phyloP scores from a whole-genome alignment of 2,888 invertebrate genomes.

The Amphipoea lucens region DNA sequence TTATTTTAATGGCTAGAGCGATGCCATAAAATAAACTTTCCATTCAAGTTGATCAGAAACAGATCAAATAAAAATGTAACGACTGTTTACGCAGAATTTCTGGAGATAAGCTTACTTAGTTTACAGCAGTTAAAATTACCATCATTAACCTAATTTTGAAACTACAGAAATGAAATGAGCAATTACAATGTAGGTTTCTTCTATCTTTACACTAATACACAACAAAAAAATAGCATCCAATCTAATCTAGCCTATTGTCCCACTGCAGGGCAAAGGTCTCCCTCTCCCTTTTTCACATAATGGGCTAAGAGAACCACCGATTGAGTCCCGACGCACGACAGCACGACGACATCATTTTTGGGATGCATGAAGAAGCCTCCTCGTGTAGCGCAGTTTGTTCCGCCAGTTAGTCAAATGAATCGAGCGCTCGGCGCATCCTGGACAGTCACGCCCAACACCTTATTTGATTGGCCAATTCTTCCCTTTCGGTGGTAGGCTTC shows the following conservation, averaged over 20 bases:
- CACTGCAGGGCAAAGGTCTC: neutral
- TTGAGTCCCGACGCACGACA: neutral
- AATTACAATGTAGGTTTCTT: neutral
- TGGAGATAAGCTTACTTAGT: slow-evolving; percentile 35
- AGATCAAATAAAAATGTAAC: slow-evolving; percentile 46
- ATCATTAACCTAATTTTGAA: neutral
- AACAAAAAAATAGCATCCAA: no score
- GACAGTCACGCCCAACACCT: no score
- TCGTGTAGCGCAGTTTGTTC: no score
- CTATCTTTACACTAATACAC: neutral
- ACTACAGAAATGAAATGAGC: neutral
- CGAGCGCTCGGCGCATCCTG: no score
- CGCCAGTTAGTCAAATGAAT: no score
- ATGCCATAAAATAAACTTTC: slow-evolving; percentile 52
- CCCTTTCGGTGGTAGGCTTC: no score
- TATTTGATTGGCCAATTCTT: no score
- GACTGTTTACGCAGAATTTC: slow-evolving; percentile 28
- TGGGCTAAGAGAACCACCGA: neutral
- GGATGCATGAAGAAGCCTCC: no score
- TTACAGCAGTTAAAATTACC: neutral
- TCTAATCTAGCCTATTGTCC: no score
- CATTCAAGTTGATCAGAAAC: slow-evolving; percentile 37
- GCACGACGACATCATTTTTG: neutral
- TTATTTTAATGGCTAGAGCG: slow-evolving; percentile 50
- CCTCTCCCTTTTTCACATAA: neutral